Percentiles rank a stretch among this genome's conserved stretches.
Conservation (phyloP, 2,797 vertebrate genomes). For the Podargus strigoides region DNA sequence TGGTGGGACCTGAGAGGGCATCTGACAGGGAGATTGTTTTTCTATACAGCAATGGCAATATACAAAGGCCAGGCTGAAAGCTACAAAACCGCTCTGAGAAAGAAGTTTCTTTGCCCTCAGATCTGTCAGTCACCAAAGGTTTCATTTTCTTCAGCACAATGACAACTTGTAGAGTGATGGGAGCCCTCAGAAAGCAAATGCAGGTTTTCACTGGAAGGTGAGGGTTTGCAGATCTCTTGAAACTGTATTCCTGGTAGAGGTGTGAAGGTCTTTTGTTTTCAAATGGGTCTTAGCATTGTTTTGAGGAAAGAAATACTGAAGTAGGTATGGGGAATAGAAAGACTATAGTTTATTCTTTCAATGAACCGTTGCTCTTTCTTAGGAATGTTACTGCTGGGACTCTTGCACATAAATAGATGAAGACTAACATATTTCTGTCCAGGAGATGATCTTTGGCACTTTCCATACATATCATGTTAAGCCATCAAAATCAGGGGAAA, state of each 20-base stretch:
- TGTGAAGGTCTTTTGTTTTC: neutral
- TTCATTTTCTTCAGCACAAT: neutral
- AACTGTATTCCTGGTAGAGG: neutral
- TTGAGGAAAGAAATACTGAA: neutral
- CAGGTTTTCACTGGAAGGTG: neutral
- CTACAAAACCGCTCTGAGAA: accelerated
- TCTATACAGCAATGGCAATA: neutral
- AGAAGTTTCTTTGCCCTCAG: neutral
- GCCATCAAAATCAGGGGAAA: neutral
- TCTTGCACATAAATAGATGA: neutral
- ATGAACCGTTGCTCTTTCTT: neutral
- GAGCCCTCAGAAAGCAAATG: neutral
- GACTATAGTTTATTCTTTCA: neutral
- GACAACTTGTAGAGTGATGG: neutral
- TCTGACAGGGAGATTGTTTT: neutral
- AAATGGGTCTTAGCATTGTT: neutral
- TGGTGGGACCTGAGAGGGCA: accelerated
- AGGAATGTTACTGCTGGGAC: neutral
- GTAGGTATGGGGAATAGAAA: neutral
- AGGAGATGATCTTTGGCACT: neutral
- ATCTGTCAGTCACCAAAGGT: neutral
- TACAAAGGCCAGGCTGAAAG: neutral
- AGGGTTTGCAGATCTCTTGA: neutral
- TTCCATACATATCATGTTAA: neutral
- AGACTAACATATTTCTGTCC: neutral